Evolutionary conservation across 2,113 vertebrate species (phyloP).

Genomic region (Aldabrachelys gigantea): DNA sequence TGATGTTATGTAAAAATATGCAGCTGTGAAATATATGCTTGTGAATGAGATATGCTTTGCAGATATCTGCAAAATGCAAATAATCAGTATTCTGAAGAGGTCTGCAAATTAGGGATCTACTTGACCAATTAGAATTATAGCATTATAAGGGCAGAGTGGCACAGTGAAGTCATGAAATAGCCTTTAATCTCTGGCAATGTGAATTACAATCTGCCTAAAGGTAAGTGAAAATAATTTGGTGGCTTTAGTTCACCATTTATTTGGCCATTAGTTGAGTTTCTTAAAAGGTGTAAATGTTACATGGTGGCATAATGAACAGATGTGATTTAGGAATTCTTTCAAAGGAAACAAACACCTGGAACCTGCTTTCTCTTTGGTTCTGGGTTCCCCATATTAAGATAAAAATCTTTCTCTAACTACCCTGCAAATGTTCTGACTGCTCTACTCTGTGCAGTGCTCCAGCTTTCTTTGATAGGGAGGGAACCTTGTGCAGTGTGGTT

Average conservation of each 20-base stretch:
- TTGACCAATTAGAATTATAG: slow-evolving; percentile 71
- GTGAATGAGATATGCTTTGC: slow-evolving; percentile 48
- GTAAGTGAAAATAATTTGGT: slow-evolving; percentile 43
- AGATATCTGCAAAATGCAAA: slow-evolving; percentile 67
- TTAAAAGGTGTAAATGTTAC: not conserved
- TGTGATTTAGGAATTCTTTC: slow-evolving; percentile 14
- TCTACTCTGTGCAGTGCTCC: not conserved
- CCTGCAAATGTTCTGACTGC: not conserved
- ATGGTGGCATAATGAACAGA: not conserved
- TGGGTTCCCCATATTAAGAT: not conserved
- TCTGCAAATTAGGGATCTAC: slow-evolving; percentile 74
- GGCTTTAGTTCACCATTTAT: not conserved
- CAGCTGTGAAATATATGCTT: slow-evolving; percentile 70
- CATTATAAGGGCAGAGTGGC: slow-evolving; percentile 23
- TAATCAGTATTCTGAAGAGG: slow-evolving; percentile 66
- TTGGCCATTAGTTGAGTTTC: not conserved
- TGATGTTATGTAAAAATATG: slow-evolving; percentile 69
- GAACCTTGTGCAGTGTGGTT: not conserved
- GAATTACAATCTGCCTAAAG: slow-evolving; percentile 54
- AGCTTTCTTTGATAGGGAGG: slow-evolving; percentile 1
- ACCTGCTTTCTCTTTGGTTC: not conserved
- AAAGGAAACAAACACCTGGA: not conserved
- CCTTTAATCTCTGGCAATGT: slow-evolving; percentile 56
- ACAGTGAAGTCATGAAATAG: slow-evolving; percentile 44
- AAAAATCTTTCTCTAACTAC: not conserved